Conservation (phyloP, 2,888 invertebrate genomes). For the Carabus problematicus region DNA sequence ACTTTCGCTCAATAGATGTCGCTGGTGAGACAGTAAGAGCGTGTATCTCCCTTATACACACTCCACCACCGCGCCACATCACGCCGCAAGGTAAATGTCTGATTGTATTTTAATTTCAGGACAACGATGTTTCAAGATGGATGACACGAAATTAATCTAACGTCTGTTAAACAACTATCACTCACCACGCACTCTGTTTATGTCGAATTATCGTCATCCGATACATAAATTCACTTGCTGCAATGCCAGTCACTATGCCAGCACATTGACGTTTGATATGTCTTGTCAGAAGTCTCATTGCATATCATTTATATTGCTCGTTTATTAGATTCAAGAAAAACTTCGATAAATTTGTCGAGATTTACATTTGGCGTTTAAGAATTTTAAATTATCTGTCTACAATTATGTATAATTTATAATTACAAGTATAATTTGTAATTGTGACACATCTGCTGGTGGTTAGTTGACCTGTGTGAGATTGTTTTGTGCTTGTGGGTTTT, state of each 20-base stretch:
- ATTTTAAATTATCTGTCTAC: too few species aligned
- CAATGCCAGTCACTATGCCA: background rate
- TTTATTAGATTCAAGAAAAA: too few species aligned
- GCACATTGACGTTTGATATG: too few species aligned
- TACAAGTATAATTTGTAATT: too few species aligned
- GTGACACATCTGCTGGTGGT: background rate
- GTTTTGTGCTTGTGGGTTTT: conserved; percentile 27
- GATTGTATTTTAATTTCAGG: conserved; percentile 39
- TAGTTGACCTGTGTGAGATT: conserved; percentile 1
- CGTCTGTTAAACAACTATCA: conserved; percentile 37
- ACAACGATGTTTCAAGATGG: conserved; percentile 12
- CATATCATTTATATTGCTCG: too few species aligned
- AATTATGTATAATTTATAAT: too few species aligned
- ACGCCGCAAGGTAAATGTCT: conserved; percentile 28
- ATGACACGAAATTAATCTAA: conserved; percentile 32
- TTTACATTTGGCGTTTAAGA: too few species aligned
- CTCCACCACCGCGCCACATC: background rate
- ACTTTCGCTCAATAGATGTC: conserved; percentile 40
- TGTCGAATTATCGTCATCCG: conserved; percentile 24
- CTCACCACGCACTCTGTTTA: conserved; percentile 12
- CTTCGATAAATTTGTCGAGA: too few species aligned
- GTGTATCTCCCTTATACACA: conserved; percentile 11
- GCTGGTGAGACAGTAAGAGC: conserved; percentile 11
- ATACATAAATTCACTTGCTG: conserved; percentile 29
- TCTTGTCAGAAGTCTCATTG: too few species aligned